phyloP scores from a whole-genome alignment of 1,140 invertebrate genomes.

The Homalodisca vitripennis region DNA sequence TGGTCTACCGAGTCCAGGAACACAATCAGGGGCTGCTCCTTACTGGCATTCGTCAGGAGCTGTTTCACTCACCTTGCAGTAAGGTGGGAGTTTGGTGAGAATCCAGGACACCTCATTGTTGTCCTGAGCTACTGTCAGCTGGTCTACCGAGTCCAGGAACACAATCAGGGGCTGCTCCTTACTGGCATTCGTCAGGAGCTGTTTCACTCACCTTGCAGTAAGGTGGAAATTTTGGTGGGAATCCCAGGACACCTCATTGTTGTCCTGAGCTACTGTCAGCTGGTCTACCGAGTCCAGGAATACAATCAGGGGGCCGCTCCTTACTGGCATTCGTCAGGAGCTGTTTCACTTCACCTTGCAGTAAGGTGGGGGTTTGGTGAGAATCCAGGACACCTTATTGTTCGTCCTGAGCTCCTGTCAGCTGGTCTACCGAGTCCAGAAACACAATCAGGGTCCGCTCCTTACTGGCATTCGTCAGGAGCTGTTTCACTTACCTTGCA shows the following conservation, averaged over 20 bases:
- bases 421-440: constrained; percentile 90
- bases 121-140: constrained; percentile 90
- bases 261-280: constrained; percentile 89
- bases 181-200: constrained; percentile 80
- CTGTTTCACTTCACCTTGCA: constrained; percentile 95
- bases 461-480: constrained; percentile 76
- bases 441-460: constrained; percentile 86
- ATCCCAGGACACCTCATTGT: constrained; percentile 95
- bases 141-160: constrained; percentile 92
- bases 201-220: constrained; percentile 95
- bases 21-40: constrained; percentile 79
- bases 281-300: constrained; percentile 95
- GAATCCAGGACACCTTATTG: constrained; percentile 96
- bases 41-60: constrained; percentile 76
- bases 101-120: constrained; percentile 97
- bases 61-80: constrained; percentile 96
- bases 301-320: constrained; percentile 78
- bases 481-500: constrained; percentile 94
- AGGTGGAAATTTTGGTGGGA: constrained; percentile 84
- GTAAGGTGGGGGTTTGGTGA: constrained; percentile 80
- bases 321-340: constrained; percentile 76
- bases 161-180: constrained; percentile 79
- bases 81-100: constrained; percentile 80
- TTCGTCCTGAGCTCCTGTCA: constrained; percentile 93
- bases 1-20: constrained; percentile 95